These are phyloP conservation scores for Zonotrichia leucophrys DNA, from an alignment of 2,113 vertebrate genomes.

Conservation along the genomic window DNA sequence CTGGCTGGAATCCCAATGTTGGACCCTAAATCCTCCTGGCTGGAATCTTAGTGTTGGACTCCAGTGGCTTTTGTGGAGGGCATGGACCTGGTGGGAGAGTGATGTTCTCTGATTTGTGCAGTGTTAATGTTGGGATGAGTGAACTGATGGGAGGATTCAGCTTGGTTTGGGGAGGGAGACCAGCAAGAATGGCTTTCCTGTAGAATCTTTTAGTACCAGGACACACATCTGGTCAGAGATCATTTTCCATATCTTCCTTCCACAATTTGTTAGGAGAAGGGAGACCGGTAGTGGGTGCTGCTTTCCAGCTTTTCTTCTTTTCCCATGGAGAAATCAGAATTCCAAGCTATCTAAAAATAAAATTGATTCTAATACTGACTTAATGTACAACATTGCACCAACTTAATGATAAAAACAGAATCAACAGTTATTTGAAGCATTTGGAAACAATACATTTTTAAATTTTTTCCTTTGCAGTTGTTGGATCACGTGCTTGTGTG, in stretches of 20 bases:
- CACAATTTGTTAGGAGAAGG: neutral
- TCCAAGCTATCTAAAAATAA: neutral
- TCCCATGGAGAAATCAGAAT: neutral
- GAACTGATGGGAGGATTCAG: neutral
- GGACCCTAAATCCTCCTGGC: rapidly evolving
- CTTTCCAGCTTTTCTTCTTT: neutral
- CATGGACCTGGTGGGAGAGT: neutral
- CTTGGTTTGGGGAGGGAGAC: neutral
- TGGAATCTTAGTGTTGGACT: neutral
- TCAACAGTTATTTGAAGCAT: neutral
- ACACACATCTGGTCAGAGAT: neutral
- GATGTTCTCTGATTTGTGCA: neutral
- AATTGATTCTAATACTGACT: neutral
- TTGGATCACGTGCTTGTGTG: neutral
- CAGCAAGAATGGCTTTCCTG: neutral
- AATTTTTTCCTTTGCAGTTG: neutral
- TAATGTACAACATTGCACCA: too few species aligned
- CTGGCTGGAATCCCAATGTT: too few species aligned
- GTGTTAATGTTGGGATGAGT: too few species aligned
- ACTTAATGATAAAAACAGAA: neutral
- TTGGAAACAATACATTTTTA: neutral
- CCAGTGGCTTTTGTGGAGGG: neutral
- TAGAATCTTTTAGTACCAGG: neutral
- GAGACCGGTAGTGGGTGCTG: neutral
- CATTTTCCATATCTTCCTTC: neutral